Evolutionary conservation across 1,140 invertebrate species (phyloP).

Genomic region (Drosophila sproati): DNA sequence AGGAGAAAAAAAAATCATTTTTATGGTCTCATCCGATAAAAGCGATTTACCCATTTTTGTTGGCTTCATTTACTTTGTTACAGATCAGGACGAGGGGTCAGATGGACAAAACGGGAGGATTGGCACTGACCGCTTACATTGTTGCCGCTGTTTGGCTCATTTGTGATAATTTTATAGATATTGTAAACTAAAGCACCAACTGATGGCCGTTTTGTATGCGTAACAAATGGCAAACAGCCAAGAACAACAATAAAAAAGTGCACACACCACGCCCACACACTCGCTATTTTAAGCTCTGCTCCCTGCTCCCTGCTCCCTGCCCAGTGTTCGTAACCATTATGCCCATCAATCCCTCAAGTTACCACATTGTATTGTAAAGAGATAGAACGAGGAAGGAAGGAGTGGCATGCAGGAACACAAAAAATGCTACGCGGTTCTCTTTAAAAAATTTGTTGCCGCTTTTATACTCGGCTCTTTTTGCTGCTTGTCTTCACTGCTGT

Average conservation of each 20-base stretch:
- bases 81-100: conserved; percentile 13
- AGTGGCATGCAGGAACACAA: not conserved
- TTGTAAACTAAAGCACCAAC: conserved; percentile 64
- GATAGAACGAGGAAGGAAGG: not conserved
- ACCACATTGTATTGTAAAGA: conserved; percentile 38
- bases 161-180: conserved; percentile 76
- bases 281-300: not conserved
- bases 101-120: not conserved
- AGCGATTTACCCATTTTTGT: conserved; percentile 20
- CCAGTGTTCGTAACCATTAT: conserved; percentile 9
- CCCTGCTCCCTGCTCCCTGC: not conserved
- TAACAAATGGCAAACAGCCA: conserved; percentile 37
- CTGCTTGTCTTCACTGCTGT: not conserved
- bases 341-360: conserved; percentile 33
- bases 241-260: conserved; percentile 29
- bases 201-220: conserved; percentile 51
- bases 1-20: conserved; percentile 2
- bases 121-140: conserved; percentile 44
- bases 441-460: conserved; percentile 29
- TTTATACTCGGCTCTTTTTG: conserved; percentile 24
- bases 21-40: conserved; percentile 21
- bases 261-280: not conserved
- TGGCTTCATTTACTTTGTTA: conserved; percentile 35
- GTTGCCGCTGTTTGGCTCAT: conserved; percentile 60
- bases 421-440: conserved; percentile 25